Evolutionary conservation across 2,797 vertebrate genomes (phyloP).

Genomic region (Danio tinwini): DNA sequence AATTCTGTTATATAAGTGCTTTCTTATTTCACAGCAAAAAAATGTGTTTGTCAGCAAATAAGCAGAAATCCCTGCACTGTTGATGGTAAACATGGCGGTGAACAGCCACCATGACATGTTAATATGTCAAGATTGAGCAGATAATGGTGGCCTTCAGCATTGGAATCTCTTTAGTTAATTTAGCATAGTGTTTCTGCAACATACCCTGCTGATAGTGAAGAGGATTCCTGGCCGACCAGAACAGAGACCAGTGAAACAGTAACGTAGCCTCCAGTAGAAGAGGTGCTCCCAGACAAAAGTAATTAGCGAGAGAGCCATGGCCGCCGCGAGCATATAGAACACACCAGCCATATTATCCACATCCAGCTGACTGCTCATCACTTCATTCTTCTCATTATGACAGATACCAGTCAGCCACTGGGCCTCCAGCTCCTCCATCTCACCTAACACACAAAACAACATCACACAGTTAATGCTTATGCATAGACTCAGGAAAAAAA

Average conservation of each 20-base stretch:
- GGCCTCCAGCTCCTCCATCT: conserved; percentile 98
- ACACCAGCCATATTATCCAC: conserved; percentile 97
- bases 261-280: conserved; percentile 97
- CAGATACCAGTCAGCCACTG: conserved; percentile 98
- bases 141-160: conserved; percentile 23
- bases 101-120: conserved; percentile 29
- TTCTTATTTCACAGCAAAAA: conserved; percentile 33
- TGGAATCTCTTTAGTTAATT: conserved; percentile 38
- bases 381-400: conserved; percentile 97
- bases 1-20: conserved; percentile 23
- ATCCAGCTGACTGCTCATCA: conserved; percentile 98
- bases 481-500: conserved; percentile 29
- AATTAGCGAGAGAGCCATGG: conserved; percentile 94
- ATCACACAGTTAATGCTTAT: conserved; percentile 29
- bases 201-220: conserved; percentile 97
- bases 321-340: conserved; percentile 97
- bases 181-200: conserved; percentile 21
- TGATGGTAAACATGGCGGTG: conserved; percentile 9
- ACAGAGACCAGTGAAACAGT: conserved; percentile 95
- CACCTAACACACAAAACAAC: conserved; percentile 77
- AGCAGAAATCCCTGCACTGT: conserved; percentile 16
- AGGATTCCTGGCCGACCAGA: conserved; percentile 89
- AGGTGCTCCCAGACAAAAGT: conserved; percentile 96
- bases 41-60: conserved; percentile 27
- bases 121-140: conserved; percentile 40